Conservation (phyloP, 2,888 invertebrate genomes). For the Hedychridium roseum region DNA sequence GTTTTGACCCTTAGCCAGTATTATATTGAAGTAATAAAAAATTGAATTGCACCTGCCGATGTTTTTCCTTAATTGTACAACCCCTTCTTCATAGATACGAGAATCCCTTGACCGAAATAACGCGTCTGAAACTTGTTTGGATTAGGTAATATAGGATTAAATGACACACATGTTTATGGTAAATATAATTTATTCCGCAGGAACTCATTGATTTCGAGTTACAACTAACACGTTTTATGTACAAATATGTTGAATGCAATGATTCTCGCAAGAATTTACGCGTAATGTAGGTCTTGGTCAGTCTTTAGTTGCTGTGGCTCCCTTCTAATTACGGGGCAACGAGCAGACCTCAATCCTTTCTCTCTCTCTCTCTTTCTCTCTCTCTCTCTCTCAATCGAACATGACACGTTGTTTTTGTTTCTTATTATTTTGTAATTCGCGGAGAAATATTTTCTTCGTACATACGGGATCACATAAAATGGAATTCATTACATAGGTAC, state of each 20-base stretch:
- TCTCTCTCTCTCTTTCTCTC: too few species aligned
- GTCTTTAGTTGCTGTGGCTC: conserved; percentile 61
- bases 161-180: too few species aligned
- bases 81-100: too few species aligned
- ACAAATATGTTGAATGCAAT: conserved; percentile 56
- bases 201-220: conserved; percentile 51
- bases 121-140: too few species aligned
- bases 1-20: conserved; percentile 51
- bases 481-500: conserved; percentile 29
- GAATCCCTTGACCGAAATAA: too few species aligned
- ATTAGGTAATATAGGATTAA: too few species aligned
- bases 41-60: conserved; percentile 31
- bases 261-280: conserved; percentile 56
- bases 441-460: conserved; percentile 25
- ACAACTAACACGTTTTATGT: conserved; percentile 58
- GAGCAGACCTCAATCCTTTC: conserved; percentile 48
- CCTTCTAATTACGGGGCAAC: conserved; percentile 37
- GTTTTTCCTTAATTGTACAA: too few species aligned
- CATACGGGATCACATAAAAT: conserved; percentile 33
- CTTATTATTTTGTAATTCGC: too few species aligned
- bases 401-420: conserved; percentile 34
- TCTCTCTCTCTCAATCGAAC: conserved; percentile 40
- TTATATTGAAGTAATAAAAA: conserved; percentile 58
- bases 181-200: conserved; percentile 62
- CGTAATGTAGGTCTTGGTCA: conserved; percentile 63